Conservation (phyloP, 1,140 invertebrate species). For the Samia ricini region DNA sequence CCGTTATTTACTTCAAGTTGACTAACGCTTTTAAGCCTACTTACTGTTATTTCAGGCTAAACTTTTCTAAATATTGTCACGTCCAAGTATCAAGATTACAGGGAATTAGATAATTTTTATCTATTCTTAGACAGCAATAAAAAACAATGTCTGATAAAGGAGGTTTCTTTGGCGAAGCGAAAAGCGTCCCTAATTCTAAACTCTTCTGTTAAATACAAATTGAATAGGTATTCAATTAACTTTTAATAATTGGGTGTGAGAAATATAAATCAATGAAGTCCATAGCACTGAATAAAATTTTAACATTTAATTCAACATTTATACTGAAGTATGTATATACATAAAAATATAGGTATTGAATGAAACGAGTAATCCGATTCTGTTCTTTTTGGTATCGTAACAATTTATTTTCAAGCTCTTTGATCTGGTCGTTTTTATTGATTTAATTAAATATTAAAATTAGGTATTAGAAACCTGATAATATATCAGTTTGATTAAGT, state of each 20-base stretch:
- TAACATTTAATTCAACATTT: background rate
- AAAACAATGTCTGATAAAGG: background rate
- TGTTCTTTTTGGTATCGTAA: no score
- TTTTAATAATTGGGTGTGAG: background rate
- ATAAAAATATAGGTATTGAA: no score
- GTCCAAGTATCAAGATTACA: background rate
- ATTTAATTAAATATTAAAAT: no score
- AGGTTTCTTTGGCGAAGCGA: background rate
- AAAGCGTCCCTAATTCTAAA: background rate
- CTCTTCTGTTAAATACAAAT: background rate
- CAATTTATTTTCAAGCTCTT: background rate
- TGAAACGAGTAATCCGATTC: no score
- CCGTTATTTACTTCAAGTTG: conserved; percentile 3
- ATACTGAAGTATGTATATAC: background rate
- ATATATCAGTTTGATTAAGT: background rate
- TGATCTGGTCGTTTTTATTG: no score
- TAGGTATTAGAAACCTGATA: no score
- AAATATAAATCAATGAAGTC: background rate
- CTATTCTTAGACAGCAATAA: background rate
- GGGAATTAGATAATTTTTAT: background rate
- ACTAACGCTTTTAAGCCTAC: background rate
- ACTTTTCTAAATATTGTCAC: background rate
- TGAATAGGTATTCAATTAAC: background rate
- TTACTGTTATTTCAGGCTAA: background rate
- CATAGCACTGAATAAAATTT: background rate